Evolutionary conservation across 1,140 invertebrate genomes (phyloP).

Genomic region (Hycleus cichorii): DNA sequence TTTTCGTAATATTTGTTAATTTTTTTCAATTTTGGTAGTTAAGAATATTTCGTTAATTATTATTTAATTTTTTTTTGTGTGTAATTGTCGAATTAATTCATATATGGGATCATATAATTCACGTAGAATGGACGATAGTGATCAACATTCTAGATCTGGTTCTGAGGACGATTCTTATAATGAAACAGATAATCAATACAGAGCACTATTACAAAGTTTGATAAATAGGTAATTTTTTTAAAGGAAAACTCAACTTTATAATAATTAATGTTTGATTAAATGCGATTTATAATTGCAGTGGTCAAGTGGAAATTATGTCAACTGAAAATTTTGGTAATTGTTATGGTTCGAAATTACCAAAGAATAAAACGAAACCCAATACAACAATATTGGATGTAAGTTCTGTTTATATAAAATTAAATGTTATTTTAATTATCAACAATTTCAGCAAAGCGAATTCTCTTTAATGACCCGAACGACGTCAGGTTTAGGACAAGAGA

Average conservation of each 20-base stretch:
- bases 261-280: constrained; percentile 15
- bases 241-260: background rate
- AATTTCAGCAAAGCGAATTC: constrained; percentile 48
- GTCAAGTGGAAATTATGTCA: constrained; percentile 38
- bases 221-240: constrained; percentile 40
- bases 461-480: constrained; percentile 44
- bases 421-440: constrained; percentile 3
- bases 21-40: no score
- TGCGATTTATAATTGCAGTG: constrained; percentile 30
- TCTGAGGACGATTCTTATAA: constrained; percentile 30
- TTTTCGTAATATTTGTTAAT: no score
- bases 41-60: no score
- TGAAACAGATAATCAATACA: constrained; percentile 39
- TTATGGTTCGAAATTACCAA: constrained; percentile 34
- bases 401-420: constrained; percentile 9
- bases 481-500: constrained; percentile 39
- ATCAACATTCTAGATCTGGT: constrained; percentile 13
- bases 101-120: constrained; percentile 26
- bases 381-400: constrained; percentile 45
- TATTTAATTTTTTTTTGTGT: no score
- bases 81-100: no score
- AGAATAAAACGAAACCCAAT: constrained; percentile 40
- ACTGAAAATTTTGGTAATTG: constrained; percentile 34
- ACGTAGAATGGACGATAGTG: constrained; percentile 23
- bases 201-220: constrained; percentile 42